Evolutionary conservation across 2,797 vertebrate species (phyloP).

Genomic region (Macropodus opercularis): DNA sequence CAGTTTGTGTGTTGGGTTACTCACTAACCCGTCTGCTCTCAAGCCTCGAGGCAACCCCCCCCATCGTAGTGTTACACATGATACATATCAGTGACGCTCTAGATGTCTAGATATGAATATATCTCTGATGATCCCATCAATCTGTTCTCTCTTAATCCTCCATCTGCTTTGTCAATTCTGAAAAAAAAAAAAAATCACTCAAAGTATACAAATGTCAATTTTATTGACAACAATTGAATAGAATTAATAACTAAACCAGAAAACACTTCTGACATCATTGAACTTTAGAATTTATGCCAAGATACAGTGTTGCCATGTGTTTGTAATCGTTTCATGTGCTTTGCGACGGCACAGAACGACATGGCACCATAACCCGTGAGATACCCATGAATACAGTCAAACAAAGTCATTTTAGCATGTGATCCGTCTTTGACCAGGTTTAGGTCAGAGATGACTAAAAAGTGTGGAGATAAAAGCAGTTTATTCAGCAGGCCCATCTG

Average conservation of each 20-base stretch:
- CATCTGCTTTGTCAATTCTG: slow-evolving; percentile 26
- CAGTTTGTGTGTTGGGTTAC: slow-evolving; percentile 49
- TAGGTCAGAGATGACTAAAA: neutral
- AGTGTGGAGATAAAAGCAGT: neutral
- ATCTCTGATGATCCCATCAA: slow-evolving; percentile 46
- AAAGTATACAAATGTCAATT: slow-evolving; percentile 19
- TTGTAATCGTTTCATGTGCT: neutral
- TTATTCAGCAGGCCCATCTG: slow-evolving; percentile 14
- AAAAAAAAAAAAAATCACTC: slow-evolving; percentile 9
- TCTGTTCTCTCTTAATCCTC: slow-evolving; percentile 26
- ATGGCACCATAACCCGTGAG: neutral
- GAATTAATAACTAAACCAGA: too few species aligned
- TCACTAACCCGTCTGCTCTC: slow-evolving; percentile 43
- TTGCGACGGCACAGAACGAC: neutral
- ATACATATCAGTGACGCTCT: slow-evolving; percentile 47
- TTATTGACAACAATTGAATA: slow-evolving; percentile 53
- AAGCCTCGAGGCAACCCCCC: slow-evolving; percentile 42
- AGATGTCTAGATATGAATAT: neutral
- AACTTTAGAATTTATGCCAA: too few species aligned
- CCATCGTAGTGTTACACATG: slow-evolving; percentile 57
- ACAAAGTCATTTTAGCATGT: neutral
- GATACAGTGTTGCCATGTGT: too few species aligned
- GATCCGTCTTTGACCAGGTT: slow-evolving; percentile 11
- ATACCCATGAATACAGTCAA: neutral
- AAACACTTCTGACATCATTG: too few species aligned